Conservation (phyloP, 2,797 vertebrate genomes). For the Pseudocheirus occidentalis region DNA sequence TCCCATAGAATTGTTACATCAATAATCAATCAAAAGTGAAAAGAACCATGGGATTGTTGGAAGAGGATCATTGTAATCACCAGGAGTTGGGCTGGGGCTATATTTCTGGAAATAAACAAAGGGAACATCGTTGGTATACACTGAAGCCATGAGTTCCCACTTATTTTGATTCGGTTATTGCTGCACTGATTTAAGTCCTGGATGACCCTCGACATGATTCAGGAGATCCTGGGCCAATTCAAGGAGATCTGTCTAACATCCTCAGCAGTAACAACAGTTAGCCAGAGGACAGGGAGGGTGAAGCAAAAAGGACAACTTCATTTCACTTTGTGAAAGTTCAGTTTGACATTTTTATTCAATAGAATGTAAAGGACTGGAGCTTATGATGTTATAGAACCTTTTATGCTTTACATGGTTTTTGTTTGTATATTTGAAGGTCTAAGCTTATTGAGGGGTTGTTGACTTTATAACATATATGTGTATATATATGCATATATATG, state of each 20-base stretch:
- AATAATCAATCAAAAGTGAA: neutral
- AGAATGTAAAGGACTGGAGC: neutral
- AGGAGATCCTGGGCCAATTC: neutral
- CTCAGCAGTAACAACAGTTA: neutral
- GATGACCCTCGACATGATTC: neutral
- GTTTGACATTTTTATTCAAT: neutral
- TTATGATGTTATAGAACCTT: neutral
- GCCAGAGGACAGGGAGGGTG: neutral
- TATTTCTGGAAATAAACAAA: conserved; percentile 25
- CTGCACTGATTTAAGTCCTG: neutral
- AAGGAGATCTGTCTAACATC: neutral
- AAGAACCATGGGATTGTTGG: conserved; percentile 29
- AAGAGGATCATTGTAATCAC: conserved; percentile 6
- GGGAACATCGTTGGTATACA: neutral
- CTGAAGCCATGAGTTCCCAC: neutral
- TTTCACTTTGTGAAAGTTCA: neutral
- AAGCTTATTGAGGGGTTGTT: neutral
- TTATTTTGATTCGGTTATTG: conserved; percentile 21
- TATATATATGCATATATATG: neutral
- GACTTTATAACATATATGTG: neutral
- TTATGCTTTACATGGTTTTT: neutral
- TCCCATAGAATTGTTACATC: neutral
- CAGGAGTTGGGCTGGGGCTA: neutral
- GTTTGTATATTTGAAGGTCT: neutral
- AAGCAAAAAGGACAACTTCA: neutral